Percentiles rank a stretch among this genome's conserved stretches.
These are phyloP conservation scores for Heteractis magnifica DNA, from an alignment of 92 coral and sea anemone species.

Conservation along the genomic window DNA sequence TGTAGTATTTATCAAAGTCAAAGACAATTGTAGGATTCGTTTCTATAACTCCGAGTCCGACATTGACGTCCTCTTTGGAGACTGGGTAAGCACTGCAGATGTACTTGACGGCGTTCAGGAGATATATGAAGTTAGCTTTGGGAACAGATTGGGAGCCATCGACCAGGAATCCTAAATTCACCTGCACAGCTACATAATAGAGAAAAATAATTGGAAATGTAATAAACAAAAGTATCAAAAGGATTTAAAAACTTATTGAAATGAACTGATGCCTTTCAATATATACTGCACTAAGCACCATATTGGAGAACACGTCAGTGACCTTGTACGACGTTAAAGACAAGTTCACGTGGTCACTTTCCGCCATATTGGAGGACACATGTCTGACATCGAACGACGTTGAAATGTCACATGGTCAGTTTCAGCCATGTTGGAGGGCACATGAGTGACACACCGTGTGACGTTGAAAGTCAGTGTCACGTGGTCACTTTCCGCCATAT, in stretches of 20 bases:
- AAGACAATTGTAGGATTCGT: slow-evolving; percentile 62
- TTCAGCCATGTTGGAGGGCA: no score
- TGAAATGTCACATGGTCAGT: no score
- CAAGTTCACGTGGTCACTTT: no score
- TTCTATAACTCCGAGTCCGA: slow-evolving; percentile 73
- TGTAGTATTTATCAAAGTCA: slow-evolving; percentile 70
- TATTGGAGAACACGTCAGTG: no score
- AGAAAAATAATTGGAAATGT: not conserved
- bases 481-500: no score
- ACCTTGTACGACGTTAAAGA: no score
- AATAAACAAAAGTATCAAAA: not conserved
- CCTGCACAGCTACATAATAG: slow-evolving; percentile 60
- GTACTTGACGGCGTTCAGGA: slow-evolving; percentile 66
- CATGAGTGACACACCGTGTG: no score
- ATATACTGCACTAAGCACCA: no score
- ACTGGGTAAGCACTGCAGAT: slow-evolving; percentile 80
- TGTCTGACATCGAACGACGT: no score
- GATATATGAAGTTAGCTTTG: slow-evolving; percentile 61
- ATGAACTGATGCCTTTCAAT: no score
- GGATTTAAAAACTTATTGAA: not conserved
- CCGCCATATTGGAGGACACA: no score
- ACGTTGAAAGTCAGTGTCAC: no score
- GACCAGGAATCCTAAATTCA: slow-evolving; percentile 81
- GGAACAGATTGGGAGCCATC: slow-evolving; percentile 76
- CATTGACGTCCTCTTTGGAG: slow-evolving; percentile 63